A percentile compares a stretch with the other conserved stretches of the same genome.
These are phyloP conservation scores for Corythornis vintsioides DNA, from an alignment of 2,113 vertebrate genomes.

Conservation along the genomic window DNA sequence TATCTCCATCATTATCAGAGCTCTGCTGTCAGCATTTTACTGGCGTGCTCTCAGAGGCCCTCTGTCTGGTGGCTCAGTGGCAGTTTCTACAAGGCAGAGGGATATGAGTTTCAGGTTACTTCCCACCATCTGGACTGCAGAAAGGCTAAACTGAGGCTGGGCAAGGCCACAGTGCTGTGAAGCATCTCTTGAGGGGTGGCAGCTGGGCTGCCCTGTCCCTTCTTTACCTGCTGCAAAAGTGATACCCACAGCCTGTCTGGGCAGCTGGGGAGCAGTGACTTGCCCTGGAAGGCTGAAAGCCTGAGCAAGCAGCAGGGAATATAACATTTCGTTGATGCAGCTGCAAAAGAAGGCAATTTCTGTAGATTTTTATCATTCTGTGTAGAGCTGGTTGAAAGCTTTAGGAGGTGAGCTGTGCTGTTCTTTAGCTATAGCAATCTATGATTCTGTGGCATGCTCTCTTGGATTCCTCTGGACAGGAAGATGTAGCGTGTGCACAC, in stretches of 20 bases:
- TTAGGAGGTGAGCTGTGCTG: neutral
- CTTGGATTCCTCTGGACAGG: neutral
- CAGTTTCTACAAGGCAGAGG: neutral
- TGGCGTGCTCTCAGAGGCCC: neutral
- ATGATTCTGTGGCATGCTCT: no score
- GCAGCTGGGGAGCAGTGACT: slow-evolving; percentile 11
- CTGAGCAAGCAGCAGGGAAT: neutral
- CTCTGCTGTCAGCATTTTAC: neutral
- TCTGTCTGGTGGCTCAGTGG: neutral
- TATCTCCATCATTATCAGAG: neutral
- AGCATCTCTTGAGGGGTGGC: neutral
- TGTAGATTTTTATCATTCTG: neutral
- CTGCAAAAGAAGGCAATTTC: neutral
- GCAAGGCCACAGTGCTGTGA: neutral
- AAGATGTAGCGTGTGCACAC: no score
- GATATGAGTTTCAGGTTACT: neutral
- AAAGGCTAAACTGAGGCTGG: neutral
- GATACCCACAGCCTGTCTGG: rapidly evolving
- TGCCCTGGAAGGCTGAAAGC: neutral
- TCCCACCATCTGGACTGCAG: slow-evolving; percentile 22
- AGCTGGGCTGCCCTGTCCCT: slow-evolving; percentile 5
- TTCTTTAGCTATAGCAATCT: neutral
- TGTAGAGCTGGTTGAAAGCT: neutral
- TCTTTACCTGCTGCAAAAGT: neutral
- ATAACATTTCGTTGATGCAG: rapidly evolving